Evolutionary conservation across 2,797 vertebrate species (phyloP), one percentile per base, ranked within the genome.

Genomic region (Lepus townsendii): DNA sequence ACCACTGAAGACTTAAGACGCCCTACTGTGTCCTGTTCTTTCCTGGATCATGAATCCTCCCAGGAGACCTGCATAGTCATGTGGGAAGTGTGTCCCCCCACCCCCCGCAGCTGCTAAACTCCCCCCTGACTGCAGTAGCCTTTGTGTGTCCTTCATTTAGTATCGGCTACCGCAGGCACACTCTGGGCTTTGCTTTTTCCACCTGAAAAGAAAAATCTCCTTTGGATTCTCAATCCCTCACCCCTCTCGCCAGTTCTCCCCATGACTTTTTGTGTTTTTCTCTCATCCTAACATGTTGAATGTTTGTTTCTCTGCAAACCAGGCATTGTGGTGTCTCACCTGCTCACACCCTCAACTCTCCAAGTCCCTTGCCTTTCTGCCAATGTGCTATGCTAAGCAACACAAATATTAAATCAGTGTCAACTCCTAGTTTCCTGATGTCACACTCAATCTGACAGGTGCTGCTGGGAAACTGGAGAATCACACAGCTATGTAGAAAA

Each of bases 51-150:
- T 20, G 32, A 66, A 5, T 17, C 27, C 20, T 54, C 32, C 5
- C 20, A 66, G 30, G 4, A 14, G 27, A n/a, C 16, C 13, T 71
- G 17, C 16, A 24, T 10, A 14, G 8, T 27, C 24, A 7, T 20
- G 1, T 26, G 27, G 24, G 8, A 16, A 0, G 10, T 0, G 2
- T 26, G 20, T 38, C 38, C 19, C 38, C 17, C 1, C 1, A 1
- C 1, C 12, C 1, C 42, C 42, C 42, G 42, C 42, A 0, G 60
- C 19, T 11, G 66, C 42, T 38, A 22, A 20, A 19, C 24, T 24
- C 4, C 32, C 62, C 4, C 0, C 11, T n/a, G 16, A 52, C 4
- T 13, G 19, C 11, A 77, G 16, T 14, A 16, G 30, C 7, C 7
- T 65, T 68, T 17, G 12, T 12, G 38, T n/a, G 10, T 63, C 57